Conservation (phyloP, 1,140 invertebrate species). For the Vanessa atalanta region DNA sequence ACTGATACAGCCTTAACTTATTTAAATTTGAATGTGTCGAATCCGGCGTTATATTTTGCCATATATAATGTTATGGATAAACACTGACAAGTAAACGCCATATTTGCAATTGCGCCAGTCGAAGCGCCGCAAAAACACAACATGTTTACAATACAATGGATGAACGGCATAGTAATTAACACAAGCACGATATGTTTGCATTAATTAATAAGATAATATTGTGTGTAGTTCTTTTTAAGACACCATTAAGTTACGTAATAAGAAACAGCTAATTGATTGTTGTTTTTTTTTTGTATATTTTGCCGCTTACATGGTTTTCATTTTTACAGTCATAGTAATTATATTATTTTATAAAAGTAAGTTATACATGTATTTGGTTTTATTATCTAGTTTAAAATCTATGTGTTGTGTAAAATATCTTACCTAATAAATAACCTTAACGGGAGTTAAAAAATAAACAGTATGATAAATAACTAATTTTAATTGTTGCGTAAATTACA, state of each 20-base stretch:
- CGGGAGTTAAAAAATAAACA: no score
- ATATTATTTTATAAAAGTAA: no score
- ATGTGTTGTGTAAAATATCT: no score
- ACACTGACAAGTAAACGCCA: constrained; percentile 15
- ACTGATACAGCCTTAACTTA: no score
- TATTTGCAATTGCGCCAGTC: constrained; percentile 3
- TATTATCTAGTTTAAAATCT: no score
- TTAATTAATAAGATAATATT: constrained; percentile 21
- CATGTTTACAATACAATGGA: constrained; percentile 26
- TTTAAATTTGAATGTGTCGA: no score
- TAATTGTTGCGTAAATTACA: no score
- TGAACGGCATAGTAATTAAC: constrained; percentile 23
- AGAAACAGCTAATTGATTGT: neutral
- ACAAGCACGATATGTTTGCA: constrained; percentile 25
- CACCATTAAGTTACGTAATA: constrained; percentile 12
- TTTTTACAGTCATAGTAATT: no score
- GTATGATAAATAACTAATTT: no score
- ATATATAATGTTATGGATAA: neutral
- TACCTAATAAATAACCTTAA: no score
- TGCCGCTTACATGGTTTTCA: neutral
- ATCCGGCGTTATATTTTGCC: neutral
- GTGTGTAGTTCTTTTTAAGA: constrained; percentile 16
- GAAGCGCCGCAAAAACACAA: constrained; percentile 29
- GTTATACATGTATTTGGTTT: no score
- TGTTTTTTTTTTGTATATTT: neutral